Evolutionary conservation across 2,888 invertebrate genomes (phyloP), one percentile per base, ranked within the genome.

Genomic region (Dusona sp.): DNA sequence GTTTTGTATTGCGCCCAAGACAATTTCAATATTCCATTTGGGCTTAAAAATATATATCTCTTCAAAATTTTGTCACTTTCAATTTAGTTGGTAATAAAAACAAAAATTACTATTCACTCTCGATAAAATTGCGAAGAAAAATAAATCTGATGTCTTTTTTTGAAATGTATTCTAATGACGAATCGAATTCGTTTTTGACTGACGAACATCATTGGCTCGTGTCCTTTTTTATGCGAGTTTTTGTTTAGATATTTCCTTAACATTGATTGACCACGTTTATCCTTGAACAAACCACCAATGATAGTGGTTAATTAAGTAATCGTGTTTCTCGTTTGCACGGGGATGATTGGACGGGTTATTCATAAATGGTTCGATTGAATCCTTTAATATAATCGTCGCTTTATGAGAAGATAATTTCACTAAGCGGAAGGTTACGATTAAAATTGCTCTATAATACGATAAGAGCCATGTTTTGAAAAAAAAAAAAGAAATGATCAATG

Each of bases 391-490:
- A 72, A 72, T 64, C 51, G 29, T 57, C 70, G 38, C 77, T 48
- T 61, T 61, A 61, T 70, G 68, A 25, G 68, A 77, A 77, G 68
- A 70, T 82, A 77, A 82, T 82, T 45, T 68, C 70, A 36, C 61
- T 70, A 57, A 74, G 57, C 36, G 64, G n/a, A 80, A 73, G 73
- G n/a, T 80, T 72, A 57, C 70, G 82, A 82, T 82, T 82, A 82
- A 82, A 82, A 82, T 82, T 48, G 48, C 68, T 61, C 57, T 70
- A 77, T 77, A 82, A 77, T 70, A 70, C 75, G 82, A 82, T 82
- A 77, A 77, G 77, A 77, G 82, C 7, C 45, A 2, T 36, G 57
- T 79, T 29, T 82, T 36, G 19, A n/a, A 57, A 19, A 51, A 29
- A 61, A 79, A 74, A 70, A 48, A 29, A 54, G 57, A 22, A 16